Percentiles rank a stretch among this genome's conserved stretches.
Evolutionary conservation across 2,888 invertebrate species (phyloP).

Genomic region (Stegophylla sp.): DNA sequence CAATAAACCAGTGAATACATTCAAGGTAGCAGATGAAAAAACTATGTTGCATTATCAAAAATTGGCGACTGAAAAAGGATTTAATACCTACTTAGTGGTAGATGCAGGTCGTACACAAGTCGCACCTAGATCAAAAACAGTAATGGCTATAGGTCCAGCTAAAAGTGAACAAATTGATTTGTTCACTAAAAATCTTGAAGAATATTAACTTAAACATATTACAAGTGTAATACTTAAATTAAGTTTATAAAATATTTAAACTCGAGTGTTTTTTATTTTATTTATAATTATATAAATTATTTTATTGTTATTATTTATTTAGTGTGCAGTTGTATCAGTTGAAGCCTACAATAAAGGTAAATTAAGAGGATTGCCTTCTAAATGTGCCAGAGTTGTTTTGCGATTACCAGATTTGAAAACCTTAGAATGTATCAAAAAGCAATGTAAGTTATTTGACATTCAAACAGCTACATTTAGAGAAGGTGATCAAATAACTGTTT

Average conservation of each 20-base stretch:
- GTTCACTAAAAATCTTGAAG: slow-evolving; percentile 5
- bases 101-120: slow-evolving; percentile 96
- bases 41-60: slow-evolving; percentile 75
- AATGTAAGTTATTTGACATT: slow-evolving; percentile 35
- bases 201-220: neutral
- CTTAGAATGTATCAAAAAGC: slow-evolving; percentile 31
- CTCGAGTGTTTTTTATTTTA: neutral
- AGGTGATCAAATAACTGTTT: slow-evolving; percentile 71
- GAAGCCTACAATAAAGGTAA: slow-evolving; percentile 33
- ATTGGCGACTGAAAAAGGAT: slow-evolving; percentile 73
- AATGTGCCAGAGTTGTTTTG: slow-evolving; percentile 49
- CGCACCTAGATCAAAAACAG: slow-evolving; percentile 85
- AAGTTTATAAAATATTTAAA: neutral
- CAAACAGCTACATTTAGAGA: slow-evolving; percentile 32
- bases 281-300: slow-evolving; percentile 23
- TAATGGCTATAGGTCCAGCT: slow-evolving; percentile 90
- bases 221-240: neutral
- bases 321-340: slow-evolving; percentile 46
- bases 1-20: slow-evolving; percentile 79
- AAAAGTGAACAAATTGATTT: slow-evolving; percentile 75
- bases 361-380: slow-evolving; percentile 17
- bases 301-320: slow-evolving; percentile 13
- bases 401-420: slow-evolving; percentile 38
- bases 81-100: slow-evolving; percentile 77
- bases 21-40: slow-evolving; percentile 72